phyloP scores from a whole-genome alignment of 2,888 invertebrate species.

The Hemistola chrysoprasaria region DNA sequence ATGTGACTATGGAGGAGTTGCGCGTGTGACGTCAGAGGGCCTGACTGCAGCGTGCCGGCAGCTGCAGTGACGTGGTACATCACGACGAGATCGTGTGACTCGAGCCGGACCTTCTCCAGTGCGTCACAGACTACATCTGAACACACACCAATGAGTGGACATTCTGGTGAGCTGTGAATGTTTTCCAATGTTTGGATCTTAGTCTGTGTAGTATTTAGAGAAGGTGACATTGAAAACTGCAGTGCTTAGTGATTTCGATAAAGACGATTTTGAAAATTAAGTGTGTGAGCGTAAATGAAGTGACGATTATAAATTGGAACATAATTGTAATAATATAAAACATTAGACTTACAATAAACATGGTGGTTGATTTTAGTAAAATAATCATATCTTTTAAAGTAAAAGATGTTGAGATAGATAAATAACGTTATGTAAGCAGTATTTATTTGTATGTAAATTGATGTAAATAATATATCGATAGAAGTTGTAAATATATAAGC shows the following conservation, averaged over 20 bases:
- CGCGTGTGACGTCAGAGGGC: conserved; percentile 89
- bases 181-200: conserved; percentile 21
- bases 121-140: conserved; percentile 67
- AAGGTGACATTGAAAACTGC: conserved; percentile 25
- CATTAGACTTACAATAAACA: conserved; percentile 11
- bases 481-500: conserved; percentile 47
- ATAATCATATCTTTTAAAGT: conserved; percentile 41
- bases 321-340: conserved; percentile 2
- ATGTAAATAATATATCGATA: conserved; percentile 54
- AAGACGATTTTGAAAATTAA: conserved; percentile 10
- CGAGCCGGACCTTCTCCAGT: conserved; percentile 79
- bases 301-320: conserved; percentile 2
- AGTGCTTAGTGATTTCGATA: conserved; percentile 24
- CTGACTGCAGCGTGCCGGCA: conserved; percentile 80
- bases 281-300: conserved; percentile 3
- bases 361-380: conserved; percentile 19
- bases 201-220: conserved; percentile 13
- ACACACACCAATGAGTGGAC: conserved; percentile 8
- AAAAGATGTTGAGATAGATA: conserved; percentile 28
- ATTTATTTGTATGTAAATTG: conserved; percentile 47
- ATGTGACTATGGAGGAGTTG: conserved; percentile 89
- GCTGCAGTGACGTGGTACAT: conserved; percentile 76
- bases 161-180: conserved; percentile 13
- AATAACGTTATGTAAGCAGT: conserved; percentile 33
- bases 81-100: conserved; percentile 80